Evolutionary conservation across 2,113 vertebrate species (phyloP).

Genomic region (Gadus macrocephalus): DNA sequence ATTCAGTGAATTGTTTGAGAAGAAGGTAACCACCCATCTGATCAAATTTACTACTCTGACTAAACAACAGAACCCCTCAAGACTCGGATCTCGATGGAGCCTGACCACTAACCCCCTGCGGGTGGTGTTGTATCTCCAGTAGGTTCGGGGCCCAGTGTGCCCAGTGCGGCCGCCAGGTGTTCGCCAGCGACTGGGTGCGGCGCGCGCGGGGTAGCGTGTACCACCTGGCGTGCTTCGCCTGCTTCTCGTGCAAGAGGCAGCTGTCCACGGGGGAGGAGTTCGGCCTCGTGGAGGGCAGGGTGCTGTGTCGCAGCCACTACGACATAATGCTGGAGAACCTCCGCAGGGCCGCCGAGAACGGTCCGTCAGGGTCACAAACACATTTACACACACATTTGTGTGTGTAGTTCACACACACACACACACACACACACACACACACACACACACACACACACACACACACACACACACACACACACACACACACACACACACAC

Average conservation of each 20-base stretch:
- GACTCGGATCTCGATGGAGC: no score
- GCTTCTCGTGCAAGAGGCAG: slow-evolving; percentile 93
- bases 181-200: slow-evolving; percentile 93
- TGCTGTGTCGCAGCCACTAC: slow-evolving; percentile 93
- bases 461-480: not conserved
- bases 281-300: slow-evolving; percentile 90
- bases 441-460: not conserved
- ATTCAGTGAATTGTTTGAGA: no score
- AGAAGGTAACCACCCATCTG: no score
- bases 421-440: not conserved
- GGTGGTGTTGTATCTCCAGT: slow-evolving; percentile 62
- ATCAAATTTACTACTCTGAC: no score
- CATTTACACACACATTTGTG: not conserved
- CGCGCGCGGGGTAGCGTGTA: slow-evolving; percentile 88
- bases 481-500: not conserved
- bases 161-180: slow-evolving; percentile 88
- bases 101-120: no score
- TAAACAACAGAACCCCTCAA: no score
- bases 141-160: slow-evolving; percentile 93
- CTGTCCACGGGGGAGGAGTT: slow-evolving; percentile 94
- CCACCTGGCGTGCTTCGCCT: slow-evolving; percentile 93
- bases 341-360: slow-evolving; percentile 85
- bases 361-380: slow-evolving; percentile 57
- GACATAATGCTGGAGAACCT: slow-evolving; percentile 95
- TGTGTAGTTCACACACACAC: not conserved